Base-by-base conservation (phyloP, 2,113 vertebrate genomes). In the Trogon surrucura region DNA sequence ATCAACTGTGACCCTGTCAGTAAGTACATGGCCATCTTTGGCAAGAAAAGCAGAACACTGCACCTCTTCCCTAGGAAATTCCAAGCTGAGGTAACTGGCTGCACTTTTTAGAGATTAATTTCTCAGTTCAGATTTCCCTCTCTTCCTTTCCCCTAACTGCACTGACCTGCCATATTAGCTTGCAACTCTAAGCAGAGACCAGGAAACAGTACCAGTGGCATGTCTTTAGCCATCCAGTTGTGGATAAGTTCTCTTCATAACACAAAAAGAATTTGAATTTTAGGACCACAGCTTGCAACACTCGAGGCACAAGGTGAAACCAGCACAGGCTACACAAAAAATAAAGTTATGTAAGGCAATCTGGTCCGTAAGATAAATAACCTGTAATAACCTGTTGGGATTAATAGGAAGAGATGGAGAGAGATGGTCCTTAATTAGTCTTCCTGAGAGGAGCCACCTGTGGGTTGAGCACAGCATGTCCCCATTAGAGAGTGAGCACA, bases 391-490 rank as follows among this genome's bases (percentile, higher is more conserved):
- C 78, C 71, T 75, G 36, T 75, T 89, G 70, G 27, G 67, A 60
- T 69, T 91, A 91, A 86, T 29, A 91, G 29, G 53, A 90, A 67
- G 71, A 88, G 44, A 60, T 67, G 29, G 38, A 79, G 16, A 22
- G 34, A 86, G 18, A n/a, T 74, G 26, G 22, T 74, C 60, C 53
- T 78, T 80, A 94, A 93, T 93, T 90, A 92, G 56, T 93, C 19
- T 44, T 88, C 16, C 56, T 81, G 91, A 95, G 94, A 94, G 72
- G 48, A 86, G 51, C 20, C 72, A 78, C 75, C 77, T 92, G 92
- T 64, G 47, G 80, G 29, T 67, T 92, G 64, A 95, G 65, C 91
- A 70, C 82, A 78, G 67, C 0, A 0, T 50, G 79, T 92, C 26
- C 60, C 56, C 48, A 86, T 93, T 92, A 95, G 51, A 88, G 34